phyloP scores from a whole-genome alignment of 1,140 invertebrate species.

The Bombus affinis region DNA sequence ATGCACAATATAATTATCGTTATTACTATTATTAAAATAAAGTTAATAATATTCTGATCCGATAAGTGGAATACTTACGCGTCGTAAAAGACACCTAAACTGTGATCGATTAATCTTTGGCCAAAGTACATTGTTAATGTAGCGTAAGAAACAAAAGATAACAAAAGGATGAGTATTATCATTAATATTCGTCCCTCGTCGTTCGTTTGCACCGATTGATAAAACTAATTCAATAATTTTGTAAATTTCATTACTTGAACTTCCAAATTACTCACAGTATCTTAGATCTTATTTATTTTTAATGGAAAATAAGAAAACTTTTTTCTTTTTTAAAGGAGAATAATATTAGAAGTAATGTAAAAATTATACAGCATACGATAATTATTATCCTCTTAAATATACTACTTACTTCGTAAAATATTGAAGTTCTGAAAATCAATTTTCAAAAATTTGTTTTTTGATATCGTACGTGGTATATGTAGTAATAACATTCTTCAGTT shows the following conservation, averaged over 20 bases:
- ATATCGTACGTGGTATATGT: too few relatives aligned
- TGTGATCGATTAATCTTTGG: background rate
- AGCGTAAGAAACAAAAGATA: background rate
- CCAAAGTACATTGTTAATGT: background rate
- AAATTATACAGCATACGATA: too few relatives aligned
- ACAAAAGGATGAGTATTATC: background rate
- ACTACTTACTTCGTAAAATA: too few relatives aligned
- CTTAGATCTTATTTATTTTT: background rate
- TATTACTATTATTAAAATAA: too few relatives aligned
- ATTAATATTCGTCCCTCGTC: background rate
- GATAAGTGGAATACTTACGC: background rate
- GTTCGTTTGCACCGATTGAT: background rate
- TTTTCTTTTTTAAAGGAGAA: background rate
- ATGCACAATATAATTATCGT: too few relatives aligned
- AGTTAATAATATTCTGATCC: background rate
- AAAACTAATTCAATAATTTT: background rate
- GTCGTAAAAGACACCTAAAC: background rate
- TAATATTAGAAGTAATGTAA: too few relatives aligned
- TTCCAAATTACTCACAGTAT: background rate
- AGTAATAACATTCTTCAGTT: too few relatives aligned
- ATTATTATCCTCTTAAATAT: too few relatives aligned
- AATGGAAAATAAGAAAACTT: background rate
- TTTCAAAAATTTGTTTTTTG: too few relatives aligned
- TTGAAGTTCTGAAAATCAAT: too few relatives aligned
- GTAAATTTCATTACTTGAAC: background rate